Base-by-base conservation (phyloP, 1,140 invertebrate species). In the Gryllus bimaculatus region DNA sequence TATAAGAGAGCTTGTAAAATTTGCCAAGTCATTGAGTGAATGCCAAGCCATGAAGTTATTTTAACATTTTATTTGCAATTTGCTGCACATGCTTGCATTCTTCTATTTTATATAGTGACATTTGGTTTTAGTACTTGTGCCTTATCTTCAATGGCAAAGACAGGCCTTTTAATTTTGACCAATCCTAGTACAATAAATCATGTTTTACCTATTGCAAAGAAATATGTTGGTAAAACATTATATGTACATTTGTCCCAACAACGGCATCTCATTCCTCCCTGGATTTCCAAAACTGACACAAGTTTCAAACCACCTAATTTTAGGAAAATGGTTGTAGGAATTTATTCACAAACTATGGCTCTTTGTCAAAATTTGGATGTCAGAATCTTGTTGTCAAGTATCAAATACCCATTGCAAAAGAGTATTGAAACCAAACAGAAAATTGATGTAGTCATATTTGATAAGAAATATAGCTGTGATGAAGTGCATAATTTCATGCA, bases 371-470 rank as follows among this genome's bases (percentile, higher is more conserved):
- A 79, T 48, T 20, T 79, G 6, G 79, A 79, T 79, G 48, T 79
- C 39, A 74, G 79, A 20, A 66, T 79, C 47, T 77, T 79, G 21
- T 76, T 79, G 49, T 8, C 48, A 8, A 21, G 54, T 12, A 26
- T 79, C 26, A 79, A 79, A 73, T 10, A 75, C 54, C 79, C 79
- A 66, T 48, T 47, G 10, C 0, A 21, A 8, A 47, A 21, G 8
- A 73, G 3, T 39, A 79, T 79, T 26, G 15, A 77, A 6, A 79
- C 79, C 8, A 76, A 47, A 74, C 76, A 79, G 10, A 47, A 76
- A 73, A 77, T 79, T 18, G 75, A 79, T 18, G 48, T 79, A 13
- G 54, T 79, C 8, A 79, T 79, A 10, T 79, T 79, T 47, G 79
- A 79, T 48, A 6, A 47, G 5, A 3, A 26, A 13, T 79, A 47